Conservation (phyloP, 2,797 vertebrate species). For the Sarcophilus harrisii region DNA sequence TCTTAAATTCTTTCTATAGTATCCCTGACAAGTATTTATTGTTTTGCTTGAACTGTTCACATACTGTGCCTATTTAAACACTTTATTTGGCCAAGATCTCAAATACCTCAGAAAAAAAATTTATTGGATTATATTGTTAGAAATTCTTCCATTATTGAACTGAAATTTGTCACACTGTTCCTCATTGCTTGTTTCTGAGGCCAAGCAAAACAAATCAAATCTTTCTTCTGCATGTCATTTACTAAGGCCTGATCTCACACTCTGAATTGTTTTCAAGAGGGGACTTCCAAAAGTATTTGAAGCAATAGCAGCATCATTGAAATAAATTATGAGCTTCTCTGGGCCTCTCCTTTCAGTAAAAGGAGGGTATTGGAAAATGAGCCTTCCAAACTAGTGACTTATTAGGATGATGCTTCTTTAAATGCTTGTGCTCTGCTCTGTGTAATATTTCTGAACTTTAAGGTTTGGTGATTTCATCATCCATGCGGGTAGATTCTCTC, state of each 20-base stretch:
- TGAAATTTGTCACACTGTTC: background rate
- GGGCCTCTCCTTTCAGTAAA: background rate
- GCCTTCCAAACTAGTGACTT: constrained; percentile 6
- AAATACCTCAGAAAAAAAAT: background rate
- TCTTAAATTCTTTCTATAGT: background rate
- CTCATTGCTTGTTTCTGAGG: background rate
- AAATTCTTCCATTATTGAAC: background rate
- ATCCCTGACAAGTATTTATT: background rate
- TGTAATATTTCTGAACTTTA: background rate
- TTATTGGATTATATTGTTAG: background rate
- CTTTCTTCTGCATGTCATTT: background rate
- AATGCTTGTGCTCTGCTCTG: background rate
- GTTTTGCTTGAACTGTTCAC: background rate
- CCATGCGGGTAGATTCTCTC: background rate
- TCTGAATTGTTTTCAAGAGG: background rate
- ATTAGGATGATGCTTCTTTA: constrained; percentile 16
- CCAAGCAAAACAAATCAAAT: background rate
- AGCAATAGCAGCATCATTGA: background rate
- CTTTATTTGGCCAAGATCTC: background rate
- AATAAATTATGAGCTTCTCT: background rate
- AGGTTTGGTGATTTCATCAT: background rate
- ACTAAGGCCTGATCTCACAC: background rate
- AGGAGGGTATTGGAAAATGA: constrained; percentile 28
- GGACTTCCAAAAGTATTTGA: background rate
- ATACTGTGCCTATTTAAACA: background rate